A percentile compares a stretch with the other conserved stretches of the same genome.
Evolutionary conservation across 2,888 invertebrate genomes (phyloP).

Genomic region (Nebria salina): DNA sequence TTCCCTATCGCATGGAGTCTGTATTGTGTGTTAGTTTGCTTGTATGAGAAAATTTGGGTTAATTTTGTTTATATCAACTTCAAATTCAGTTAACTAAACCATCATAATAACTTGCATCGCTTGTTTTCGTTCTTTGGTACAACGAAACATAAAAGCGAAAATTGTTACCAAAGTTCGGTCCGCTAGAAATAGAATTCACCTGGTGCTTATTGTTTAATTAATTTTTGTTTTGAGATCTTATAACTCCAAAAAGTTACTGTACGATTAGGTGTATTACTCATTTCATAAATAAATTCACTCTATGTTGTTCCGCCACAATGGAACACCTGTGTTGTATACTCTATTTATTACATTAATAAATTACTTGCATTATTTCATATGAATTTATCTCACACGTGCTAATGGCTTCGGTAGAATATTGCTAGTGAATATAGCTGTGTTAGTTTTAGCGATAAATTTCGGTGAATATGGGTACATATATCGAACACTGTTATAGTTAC

Average conservation of each 20-base stretch:
- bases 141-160: not conserved
- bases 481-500: not conserved
- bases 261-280: not conserved
- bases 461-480: not conserved
- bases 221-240: not conserved
- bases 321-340: not conserved
- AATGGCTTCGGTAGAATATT: not conserved
- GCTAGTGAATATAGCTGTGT: not conserved
- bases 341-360: constrained; percentile 1
- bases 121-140: not conserved
- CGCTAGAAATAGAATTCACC: not conserved
- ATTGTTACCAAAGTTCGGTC: not conserved
- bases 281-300: not conserved
- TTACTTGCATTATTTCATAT: not conserved
- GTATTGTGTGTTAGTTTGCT: not conserved
- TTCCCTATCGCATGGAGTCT: not conserved
- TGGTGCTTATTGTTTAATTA: not conserved
- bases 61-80: constrained; percentile 1
- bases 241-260: not conserved
- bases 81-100: not conserved
- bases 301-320: not conserved
- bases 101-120: not conserved
- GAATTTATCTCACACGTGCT: constrained; percentile 1
- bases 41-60: not conserved
- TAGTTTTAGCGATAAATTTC: not conserved